Evolutionary conservation across 1,140 invertebrate genomes (phyloP).

Genomic region (Propsilocerus akamusi): DNA sequence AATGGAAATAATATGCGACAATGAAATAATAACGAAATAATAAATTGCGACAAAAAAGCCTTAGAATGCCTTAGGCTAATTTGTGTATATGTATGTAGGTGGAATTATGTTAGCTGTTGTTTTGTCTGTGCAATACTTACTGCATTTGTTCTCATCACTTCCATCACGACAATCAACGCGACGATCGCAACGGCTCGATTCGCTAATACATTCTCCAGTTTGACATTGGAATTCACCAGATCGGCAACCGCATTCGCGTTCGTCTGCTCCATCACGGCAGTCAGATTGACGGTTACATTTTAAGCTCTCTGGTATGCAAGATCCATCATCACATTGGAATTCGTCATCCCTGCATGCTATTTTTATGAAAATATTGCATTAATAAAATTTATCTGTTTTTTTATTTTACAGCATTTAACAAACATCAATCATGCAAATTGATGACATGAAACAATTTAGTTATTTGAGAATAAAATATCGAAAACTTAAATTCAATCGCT

Average conservation of each 20-base stretch:
- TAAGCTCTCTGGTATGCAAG: constrained; percentile 42
- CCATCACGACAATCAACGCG: constrained; percentile 46
- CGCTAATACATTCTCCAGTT: constrained; percentile 33
- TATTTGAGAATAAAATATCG: too few species aligned
- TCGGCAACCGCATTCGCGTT: constrained; percentile 28
- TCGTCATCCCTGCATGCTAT: constrained; percentile 27
- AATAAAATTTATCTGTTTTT: constrained; percentile 1
- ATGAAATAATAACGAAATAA: neutral
- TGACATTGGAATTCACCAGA: constrained; percentile 32
- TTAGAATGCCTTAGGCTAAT: too few species aligned
- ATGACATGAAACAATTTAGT: too few species aligned
- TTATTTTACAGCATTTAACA: neutral
- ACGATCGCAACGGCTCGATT: constrained; percentile 31
- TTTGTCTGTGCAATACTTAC: constrained; percentile 40
- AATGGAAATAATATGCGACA: neutral
- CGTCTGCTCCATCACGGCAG: constrained; percentile 60
- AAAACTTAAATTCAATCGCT: too few species aligned
- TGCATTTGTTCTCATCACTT: constrained; percentile 48
- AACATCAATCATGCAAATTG: neutral
- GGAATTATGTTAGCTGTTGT: too few species aligned
- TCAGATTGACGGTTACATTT: constrained; percentile 51
- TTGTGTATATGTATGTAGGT: too few species aligned
- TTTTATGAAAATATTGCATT: neutral
- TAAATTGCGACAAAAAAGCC: too few species aligned
- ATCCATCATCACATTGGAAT: constrained; percentile 31